phyloP scores from a whole-genome alignment of 2,888 invertebrate genomes.

The Lochmaea crataegi region DNA sequence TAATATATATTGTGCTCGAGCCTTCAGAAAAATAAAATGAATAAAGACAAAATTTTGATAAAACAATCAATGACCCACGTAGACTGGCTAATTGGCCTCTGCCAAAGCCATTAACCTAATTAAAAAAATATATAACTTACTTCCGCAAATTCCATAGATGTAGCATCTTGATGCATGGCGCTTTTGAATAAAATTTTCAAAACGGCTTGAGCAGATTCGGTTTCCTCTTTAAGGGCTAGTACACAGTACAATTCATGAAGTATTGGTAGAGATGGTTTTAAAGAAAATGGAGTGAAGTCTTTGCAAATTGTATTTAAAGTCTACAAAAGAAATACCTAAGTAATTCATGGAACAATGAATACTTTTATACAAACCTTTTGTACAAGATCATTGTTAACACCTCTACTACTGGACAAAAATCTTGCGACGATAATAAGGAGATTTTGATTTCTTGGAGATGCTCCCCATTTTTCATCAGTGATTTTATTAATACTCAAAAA shows the following conservation, averaged over 20 bases:
- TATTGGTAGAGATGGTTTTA: constrained; percentile 45
- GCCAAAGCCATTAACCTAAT: no score
- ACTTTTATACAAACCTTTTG: constrained; percentile 30
- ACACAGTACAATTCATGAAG: constrained; percentile 46
- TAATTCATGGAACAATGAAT: no score
- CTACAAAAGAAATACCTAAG: constrained; percentile 34
- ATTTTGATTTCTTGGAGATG: constrained; percentile 44
- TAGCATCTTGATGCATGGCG: constrained; percentile 50
- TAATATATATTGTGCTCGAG: no score
- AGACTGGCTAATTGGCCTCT: no score
- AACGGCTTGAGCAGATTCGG: constrained; percentile 41
- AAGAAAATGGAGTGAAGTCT: constrained; percentile 48
- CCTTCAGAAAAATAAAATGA: no score
- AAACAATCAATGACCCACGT: no score
- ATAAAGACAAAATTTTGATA: no score
- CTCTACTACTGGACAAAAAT: constrained; percentile 39
- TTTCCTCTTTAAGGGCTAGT: constrained; percentile 42
- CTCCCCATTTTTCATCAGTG: constrained; percentile 44
- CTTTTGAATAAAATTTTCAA: constrained; percentile 48
- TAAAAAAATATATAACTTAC: no score
- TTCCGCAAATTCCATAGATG: constrained; percentile 42
- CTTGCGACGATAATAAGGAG: constrained; percentile 46
- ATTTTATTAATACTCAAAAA: constrained; percentile 42
- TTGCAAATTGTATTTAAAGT: constrained; percentile 45
- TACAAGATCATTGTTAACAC: constrained; percentile 38